Evolutionary conservation across 2,888 invertebrate genomes (phyloP).

Genomic region (Caenorhabditis becei): DNA sequence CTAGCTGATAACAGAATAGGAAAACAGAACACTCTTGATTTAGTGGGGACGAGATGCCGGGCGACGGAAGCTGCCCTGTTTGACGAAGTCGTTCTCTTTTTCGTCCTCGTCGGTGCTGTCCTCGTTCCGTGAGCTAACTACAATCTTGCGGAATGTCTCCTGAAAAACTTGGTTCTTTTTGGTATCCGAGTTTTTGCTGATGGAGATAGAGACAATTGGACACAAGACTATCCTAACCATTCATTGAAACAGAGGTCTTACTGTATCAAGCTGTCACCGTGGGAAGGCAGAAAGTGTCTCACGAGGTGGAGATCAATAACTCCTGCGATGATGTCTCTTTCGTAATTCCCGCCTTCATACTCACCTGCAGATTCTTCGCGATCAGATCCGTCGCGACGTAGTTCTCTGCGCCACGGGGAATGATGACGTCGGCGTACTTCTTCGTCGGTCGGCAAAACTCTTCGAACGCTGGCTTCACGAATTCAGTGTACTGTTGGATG

Average conservation of each 20-base stretch:
- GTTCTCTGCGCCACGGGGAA: slow-evolving; percentile 98
- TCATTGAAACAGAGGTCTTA: slow-evolving; percentile 33
- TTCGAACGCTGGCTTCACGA: slow-evolving; percentile 99
- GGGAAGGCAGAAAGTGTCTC: slow-evolving; percentile 22
- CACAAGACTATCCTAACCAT: slow-evolving; percentile 27
- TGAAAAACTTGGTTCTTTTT: slow-evolving; percentile 30
- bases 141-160: slow-evolving; percentile 61
- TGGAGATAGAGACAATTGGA: neutral
- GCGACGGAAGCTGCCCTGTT: slow-evolving; percentile 49
- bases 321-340: slow-evolving; percentile 27
- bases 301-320: slow-evolving; percentile 28
- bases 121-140: slow-evolving; percentile 24
- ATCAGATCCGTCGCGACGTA: slow-evolving; percentile 95
- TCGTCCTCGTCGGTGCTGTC: slow-evolving; percentile 30
- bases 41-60: slow-evolving; percentile 57
- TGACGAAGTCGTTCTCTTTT: slow-evolving; percentile 41
- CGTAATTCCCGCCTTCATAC: neutral
- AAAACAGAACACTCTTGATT: neutral
- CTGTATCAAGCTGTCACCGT: slow-evolving; percentile 10
- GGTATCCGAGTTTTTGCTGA: neutral
- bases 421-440: slow-evolving; percentile 99
- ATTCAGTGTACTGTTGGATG: slow-evolving; percentile 83
- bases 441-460: slow-evolving; percentile 89
- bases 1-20: neutral
- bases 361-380: slow-evolving; percentile 93